These are phyloP conservation scores for Nemopilema nomurai DNA, from an alignment of 30 jellyfish, hydroid and myxozoan species.

Conservation along the genomic window DNA sequence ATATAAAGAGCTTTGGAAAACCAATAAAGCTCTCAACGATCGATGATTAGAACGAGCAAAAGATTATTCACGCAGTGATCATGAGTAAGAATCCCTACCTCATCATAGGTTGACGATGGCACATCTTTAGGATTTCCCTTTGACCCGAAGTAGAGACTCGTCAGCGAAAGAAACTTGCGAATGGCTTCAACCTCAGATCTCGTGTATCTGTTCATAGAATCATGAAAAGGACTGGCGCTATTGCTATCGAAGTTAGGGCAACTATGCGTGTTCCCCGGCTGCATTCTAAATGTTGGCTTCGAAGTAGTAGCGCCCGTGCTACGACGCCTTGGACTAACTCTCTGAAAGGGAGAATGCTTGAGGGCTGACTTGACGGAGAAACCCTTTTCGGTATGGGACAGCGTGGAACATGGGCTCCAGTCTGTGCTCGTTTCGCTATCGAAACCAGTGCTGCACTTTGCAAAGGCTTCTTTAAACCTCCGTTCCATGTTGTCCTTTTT, in stretches of 20 bases:
- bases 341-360: slow-evolving; percentile 32
- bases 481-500: slow-evolving; percentile 16
- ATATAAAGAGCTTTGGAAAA: no score
- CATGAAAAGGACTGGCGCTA: slow-evolving; percentile 7
- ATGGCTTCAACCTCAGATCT: slow-evolving; percentile 70
- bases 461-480: slow-evolving; percentile 44
- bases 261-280: slow-evolving; percentile 31
- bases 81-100: no score
- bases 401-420: slow-evolving; percentile 88
- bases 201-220: slow-evolving; percentile 37
- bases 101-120: slow-evolving; percentile 8
- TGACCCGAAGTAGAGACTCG: slow-evolving; percentile 65
- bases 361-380: slow-evolving; percentile 7
- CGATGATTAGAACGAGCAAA: no score
- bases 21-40: no score
- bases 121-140: slow-evolving; percentile 8
- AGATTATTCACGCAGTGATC: no score
- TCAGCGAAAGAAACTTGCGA: slow-evolving; percentile 61
- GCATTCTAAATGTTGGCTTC: slow-evolving; percentile 5
- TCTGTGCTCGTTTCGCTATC: slow-evolving; percentile 89
- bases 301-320: slow-evolving; percentile 59
- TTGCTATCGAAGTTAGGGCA: slow-evolving; percentile 66
- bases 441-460: slow-evolving; percentile 29
- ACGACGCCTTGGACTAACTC: slow-evolving; percentile 51
- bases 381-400: slow-evolving; percentile 48